Conservation (phyloP, 2,113 vertebrate genomes). For the Mus pahari region DNA sequence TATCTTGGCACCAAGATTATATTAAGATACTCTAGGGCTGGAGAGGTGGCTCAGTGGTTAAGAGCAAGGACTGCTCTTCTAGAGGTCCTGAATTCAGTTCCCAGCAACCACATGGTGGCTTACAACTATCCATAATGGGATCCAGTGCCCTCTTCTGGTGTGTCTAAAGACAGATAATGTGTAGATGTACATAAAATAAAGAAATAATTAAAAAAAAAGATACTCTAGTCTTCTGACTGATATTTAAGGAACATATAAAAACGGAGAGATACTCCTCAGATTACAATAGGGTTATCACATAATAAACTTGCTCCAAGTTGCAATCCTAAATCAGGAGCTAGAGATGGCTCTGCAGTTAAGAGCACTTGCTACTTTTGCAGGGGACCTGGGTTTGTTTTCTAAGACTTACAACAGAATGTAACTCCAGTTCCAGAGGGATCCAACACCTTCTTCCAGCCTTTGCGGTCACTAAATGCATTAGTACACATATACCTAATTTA, state of each 20-base stretch:
- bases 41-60: no score
- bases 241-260: slow-evolving; percentile 39
- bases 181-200: no score
- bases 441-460: background rate
- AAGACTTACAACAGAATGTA: background rate
- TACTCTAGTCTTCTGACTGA: background rate
- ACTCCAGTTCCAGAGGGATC: background rate
- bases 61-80: no score
- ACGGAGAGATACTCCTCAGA: background rate
- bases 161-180: no score
- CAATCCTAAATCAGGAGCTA: background rate
- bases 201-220: background rate
- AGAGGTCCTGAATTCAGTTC: no score
- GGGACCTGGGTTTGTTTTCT: background rate
- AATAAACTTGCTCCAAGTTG: background rate
- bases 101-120: no score
- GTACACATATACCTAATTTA: background rate
- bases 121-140: no score
- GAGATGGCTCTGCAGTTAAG: background rate
- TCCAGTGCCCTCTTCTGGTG: no score
- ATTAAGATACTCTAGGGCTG: background rate
- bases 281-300: background rate
- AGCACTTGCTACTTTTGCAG: background rate
- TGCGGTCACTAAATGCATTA: background rate
- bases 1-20: slow-evolving; percentile 3